Evolutionary conservation across 2,888 invertebrate genomes (phyloP).

Genomic region (Nemotelus nigrinus): DNA sequence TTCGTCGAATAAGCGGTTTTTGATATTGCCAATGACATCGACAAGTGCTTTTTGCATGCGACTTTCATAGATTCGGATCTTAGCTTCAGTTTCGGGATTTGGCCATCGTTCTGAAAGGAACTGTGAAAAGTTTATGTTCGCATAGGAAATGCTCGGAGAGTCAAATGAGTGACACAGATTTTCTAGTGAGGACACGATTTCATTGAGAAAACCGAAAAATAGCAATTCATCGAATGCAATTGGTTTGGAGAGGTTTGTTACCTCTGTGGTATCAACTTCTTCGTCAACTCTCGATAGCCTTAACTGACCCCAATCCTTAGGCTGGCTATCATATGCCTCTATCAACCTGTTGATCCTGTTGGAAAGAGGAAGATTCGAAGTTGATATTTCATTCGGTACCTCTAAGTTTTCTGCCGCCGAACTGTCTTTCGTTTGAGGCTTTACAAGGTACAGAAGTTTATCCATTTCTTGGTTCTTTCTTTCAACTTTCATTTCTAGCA

Average conservation of each 20-base stretch:
- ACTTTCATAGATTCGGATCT: conserved; percentile 1
- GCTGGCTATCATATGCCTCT: background rate
- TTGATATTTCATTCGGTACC: background rate
- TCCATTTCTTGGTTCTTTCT: conserved; percentile 36
- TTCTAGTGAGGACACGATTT: background rate
- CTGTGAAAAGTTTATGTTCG: background rate
- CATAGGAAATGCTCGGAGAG: background rate
- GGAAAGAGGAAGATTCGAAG: background rate
- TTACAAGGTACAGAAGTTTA: conserved; percentile 7
- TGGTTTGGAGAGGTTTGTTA: background rate
- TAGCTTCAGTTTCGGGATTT: background rate
- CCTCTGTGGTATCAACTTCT: background rate
- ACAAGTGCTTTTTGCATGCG: background rate
- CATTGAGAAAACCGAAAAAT: conserved; percentile 13
- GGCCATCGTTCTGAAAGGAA: background rate
- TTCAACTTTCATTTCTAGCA: conserved; percentile 40
- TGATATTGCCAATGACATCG: background rate
- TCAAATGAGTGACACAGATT: background rate
- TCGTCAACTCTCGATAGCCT: background rate
- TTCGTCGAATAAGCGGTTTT: background rate
- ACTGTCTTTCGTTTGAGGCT: background rate
- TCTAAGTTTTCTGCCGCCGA: background rate
- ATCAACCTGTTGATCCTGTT: conserved; percentile 16
- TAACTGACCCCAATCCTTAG: background rate
- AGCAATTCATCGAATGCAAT: background rate